Evolutionary conservation across 1,140 invertebrate species (phyloP), one percentile per base, ranked within the genome.

Genomic region (Dendrolimus kikuchii): DNA sequence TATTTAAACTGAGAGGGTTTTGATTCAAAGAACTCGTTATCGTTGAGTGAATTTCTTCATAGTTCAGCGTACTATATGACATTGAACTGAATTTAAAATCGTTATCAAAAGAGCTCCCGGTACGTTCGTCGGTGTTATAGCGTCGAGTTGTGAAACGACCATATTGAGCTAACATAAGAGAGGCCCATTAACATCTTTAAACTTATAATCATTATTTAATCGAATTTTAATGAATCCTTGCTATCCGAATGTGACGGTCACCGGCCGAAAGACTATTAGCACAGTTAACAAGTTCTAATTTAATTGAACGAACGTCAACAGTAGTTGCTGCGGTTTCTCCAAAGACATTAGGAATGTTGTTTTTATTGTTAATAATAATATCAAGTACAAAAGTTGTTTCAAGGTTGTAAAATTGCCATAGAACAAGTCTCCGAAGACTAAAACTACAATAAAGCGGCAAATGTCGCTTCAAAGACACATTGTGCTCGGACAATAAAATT

Each of bases 1-100:
- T 23, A 23, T 23, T 23, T 2, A 23, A 23, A 23, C 23, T 23
- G 3, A 23, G 23, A 23, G 23, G 23, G 23, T 23, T 23, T 23
- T 23, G 23, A 23, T 23, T 23, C 23, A 23, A 23, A 23, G 23
- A 23, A 23, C 23, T 23, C 23, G 23, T 23, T 67, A 68, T 71
- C 59, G 49, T 51, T 60, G 53, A 50, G 60, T 71, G 64, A 80
- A 77, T 83, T 81, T 76, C 74, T 77, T 76, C 70, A 86, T 74
- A 69, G 55, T 64, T 60, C 57, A 53, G 57, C 62, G 66, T 71
- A 55, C 59, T 23, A 58, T 68, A 62, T 75, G 77, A 78, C 81
- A 83, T 84, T 84, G 77, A 75, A 81, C 76, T 73, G 68, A 77
- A 80, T 81, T 72, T 66, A 71, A 75, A 66, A 72, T 61, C 65